phyloP scores from a whole-genome alignment of 2,888 invertebrate genomes.

The Parnassius smintheus region DNA sequence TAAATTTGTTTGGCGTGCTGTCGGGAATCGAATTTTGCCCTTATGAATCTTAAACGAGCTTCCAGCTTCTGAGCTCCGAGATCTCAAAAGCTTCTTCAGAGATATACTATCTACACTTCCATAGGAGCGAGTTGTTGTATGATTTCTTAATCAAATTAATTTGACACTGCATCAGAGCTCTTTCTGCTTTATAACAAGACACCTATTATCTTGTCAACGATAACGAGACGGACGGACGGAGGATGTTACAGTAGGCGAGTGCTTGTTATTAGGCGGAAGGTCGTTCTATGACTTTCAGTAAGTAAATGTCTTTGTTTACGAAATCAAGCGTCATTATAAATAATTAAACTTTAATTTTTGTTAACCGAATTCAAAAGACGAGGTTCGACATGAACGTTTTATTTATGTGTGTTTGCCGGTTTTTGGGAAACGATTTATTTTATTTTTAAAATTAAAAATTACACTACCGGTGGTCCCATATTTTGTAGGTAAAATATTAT shows the following conservation, averaged over 20 bases:
- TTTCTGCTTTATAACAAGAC: conserved; percentile 22
- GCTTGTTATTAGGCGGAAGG: conserved; percentile 10
- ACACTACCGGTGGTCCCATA: too few relatives aligned
- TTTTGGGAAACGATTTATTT: too few relatives aligned
- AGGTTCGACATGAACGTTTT: too few relatives aligned
- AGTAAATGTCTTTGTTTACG: conserved; percentile 13
- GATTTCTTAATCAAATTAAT: conserved; percentile 17
- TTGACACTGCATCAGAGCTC: conserved; percentile 1
- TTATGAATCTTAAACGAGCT: too few relatives aligned
- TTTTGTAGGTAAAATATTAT: too few relatives aligned
- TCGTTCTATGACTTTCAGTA: conserved; percentile 16
- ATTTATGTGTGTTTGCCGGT: too few relatives aligned
- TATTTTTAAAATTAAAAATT: too few relatives aligned
- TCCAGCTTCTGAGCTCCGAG: too few relatives aligned
- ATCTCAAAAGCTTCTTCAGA: too few relatives aligned
- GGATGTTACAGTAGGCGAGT: not conserved
- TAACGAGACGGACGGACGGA: conserved; percentile 29
- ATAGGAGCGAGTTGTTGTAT: not conserved
- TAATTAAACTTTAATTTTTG: not conserved
- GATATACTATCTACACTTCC: not conserved
- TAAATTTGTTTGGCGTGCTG: too few relatives aligned
- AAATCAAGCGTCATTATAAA: conserved; percentile 15
- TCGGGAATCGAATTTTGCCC: too few relatives aligned
- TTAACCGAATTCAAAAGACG: too few relatives aligned
- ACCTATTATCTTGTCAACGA: conserved; percentile 31